phyloP scores from a whole-genome alignment of 2,113 vertebrate species.

The Pristiophorus japonicus region DNA sequence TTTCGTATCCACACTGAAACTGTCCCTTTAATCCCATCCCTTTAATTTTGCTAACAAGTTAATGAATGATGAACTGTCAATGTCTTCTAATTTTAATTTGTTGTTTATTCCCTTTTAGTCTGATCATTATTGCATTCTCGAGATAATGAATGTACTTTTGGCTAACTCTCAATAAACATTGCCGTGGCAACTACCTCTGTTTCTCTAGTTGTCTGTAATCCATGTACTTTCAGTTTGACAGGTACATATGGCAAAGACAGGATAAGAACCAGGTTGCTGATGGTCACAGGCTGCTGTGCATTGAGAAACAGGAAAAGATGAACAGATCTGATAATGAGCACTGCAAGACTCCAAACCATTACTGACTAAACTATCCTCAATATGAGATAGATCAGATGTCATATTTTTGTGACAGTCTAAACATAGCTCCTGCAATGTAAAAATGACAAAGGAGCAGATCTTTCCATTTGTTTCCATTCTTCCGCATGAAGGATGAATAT shows the following conservation, averaged over 20 bases:
- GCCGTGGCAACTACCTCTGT: slow-evolving; percentile 10
- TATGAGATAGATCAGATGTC: neutral
- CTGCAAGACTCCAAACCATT: neutral
- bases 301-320: neutral
- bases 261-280: slow-evolving; percentile 4
- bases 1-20: neutral
- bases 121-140: slow-evolving; percentile 19
- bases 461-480: neutral
- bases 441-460: neutral
- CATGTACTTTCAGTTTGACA: neutral
- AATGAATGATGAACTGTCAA: neutral
- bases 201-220: neutral
- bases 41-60: slow-evolving; percentile 23
- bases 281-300: neutral
- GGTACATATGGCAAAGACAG: slow-evolving; percentile 20
- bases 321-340: slow-evolving; percentile 12
- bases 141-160: slow-evolving; percentile 22
- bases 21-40: neutral
- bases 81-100: neutral
- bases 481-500: neutral
- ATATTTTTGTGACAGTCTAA: slow-evolving; percentile 13
- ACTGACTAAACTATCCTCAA: neutral
- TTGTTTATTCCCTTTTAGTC: neutral
- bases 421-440: neutral
- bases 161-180: neutral